Evolutionary conservation across 2,888 invertebrate species (phyloP).

Genomic region (Adelphocoris suturalis): DNA sequence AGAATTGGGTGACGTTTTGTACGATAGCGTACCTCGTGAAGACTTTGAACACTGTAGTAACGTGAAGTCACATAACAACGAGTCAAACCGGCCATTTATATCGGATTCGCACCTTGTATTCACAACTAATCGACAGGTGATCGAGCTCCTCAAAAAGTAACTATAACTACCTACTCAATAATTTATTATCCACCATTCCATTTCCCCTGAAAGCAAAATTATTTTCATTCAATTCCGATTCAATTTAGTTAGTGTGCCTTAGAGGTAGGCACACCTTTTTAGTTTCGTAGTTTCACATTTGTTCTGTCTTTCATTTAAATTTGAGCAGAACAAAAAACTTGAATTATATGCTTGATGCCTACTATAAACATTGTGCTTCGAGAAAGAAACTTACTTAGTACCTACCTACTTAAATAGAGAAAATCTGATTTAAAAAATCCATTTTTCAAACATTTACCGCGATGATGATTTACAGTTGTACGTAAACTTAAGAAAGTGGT

Average conservation of each 20-base stretch:
- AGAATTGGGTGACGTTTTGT: constrained; percentile 62
- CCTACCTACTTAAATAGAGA: too few species aligned
- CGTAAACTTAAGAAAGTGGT: too few species aligned
- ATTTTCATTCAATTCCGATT: too few species aligned
- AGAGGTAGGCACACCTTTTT: too few species aligned
- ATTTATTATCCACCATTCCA: constrained; percentile 5
- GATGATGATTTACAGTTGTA: too few species aligned
- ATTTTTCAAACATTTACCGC: too few species aligned
- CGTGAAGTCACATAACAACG: not conserved
- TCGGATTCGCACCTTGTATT: constrained; percentile 11
- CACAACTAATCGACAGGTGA: constrained; percentile 49
- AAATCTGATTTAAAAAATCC: too few species aligned
- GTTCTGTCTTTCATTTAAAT: not conserved
- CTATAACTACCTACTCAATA: constrained; percentile 16
- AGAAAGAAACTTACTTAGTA: too few species aligned
- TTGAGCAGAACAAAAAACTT: not conserved
- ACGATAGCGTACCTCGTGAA: constrained; percentile 51
- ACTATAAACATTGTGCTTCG: too few species aligned
- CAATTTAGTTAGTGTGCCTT: too few species aligned
- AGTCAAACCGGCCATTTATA: not conserved
- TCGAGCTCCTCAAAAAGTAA: constrained; percentile 60
- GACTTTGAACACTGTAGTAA: constrained; percentile 8
- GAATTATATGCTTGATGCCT: too few species aligned
- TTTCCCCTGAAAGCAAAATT: too few species aligned
- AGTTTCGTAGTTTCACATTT: not conserved